Evolutionary conservation across 2,113 vertebrate genomes (phyloP), one percentile per base, ranked within the genome.

Genomic region (Brachyhypopomus occidentalis): DNA sequence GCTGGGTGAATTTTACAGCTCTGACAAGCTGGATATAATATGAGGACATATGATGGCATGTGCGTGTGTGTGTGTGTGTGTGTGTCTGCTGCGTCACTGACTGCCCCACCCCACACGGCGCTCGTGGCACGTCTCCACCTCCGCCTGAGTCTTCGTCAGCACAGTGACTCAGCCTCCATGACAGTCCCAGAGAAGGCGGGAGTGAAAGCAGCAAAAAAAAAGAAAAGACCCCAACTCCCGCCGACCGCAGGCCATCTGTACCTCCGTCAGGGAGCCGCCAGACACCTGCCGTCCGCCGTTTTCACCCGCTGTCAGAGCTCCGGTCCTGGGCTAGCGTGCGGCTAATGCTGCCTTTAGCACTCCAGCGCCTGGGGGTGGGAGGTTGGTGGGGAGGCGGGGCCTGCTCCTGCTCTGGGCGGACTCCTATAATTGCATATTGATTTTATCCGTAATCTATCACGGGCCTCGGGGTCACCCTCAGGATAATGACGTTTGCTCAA

Each of bases 381-480:
- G 72, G 12, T 30, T 30, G 73, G 36, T 58, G 69, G 70, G 38
- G 19, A 45, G 72, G 17, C 41, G 14, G 30, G 56, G 27, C 76
- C 52, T 41, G 30, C 1, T 52, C 4, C 11, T 25, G 78, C 83
- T 78, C 69, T 25, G 69, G 80, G 58, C 74, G 80, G 38, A 86
- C 78, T 83, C 69, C 80, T 80, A 73, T 87, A 85, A 84, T 88
- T 81, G 80, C 82, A 59, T 81, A 88, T 88, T 79, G 79, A 86
- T 86, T 88, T 88, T 76, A 82, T 80, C 75, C 77, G 58, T 23
- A 79, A 75, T 83, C 85, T 77, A 64, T 84, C 66, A 66, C 69
- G 20, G 83, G 67, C 80, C 67, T 52, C 0, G 69, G 59, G 78
- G 72, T 69, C 72, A 79, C 56, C 78, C 77, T 60, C 48, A 64